phyloP scores from a whole-genome alignment of 2,113 vertebrate genomes.

The Psettodes erumei region DNA sequence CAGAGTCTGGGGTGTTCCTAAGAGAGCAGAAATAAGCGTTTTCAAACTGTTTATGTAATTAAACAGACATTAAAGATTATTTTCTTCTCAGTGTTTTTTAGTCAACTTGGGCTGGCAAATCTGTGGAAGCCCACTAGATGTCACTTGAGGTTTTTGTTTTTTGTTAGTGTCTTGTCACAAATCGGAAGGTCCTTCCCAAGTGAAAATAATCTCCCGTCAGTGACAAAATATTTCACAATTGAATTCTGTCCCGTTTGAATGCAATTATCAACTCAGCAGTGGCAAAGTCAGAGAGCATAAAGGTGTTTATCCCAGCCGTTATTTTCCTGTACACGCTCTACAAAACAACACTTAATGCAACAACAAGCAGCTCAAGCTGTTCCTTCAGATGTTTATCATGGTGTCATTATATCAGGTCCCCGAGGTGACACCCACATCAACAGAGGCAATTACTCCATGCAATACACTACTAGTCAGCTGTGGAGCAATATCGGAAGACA shows the following conservation, averaged over 20 bases:
- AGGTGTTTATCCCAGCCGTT: constrained; percentile 31
- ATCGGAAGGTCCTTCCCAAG: constrained; percentile 4
- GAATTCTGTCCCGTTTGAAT: constrained; percentile 30
- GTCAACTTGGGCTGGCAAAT: neutral
- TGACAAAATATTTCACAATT: constrained; percentile 32
- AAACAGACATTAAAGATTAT: neutral
- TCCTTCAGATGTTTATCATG: constrained; percentile 57
- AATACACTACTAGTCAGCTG: constrained; percentile 50
- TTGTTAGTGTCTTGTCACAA: neutral
- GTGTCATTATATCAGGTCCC: constrained; percentile 54
- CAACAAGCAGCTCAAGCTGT: constrained; percentile 50
- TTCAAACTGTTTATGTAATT: neutral
- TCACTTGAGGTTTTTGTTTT: constrained; percentile 41
- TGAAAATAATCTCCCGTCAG: constrained; percentile 28
- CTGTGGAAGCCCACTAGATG: constrained; percentile 66
- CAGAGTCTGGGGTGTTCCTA: neutral
- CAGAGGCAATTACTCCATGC: constrained; percentile 59
- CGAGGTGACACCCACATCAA: constrained; percentile 62
- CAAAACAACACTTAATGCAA: constrained; percentile 51
- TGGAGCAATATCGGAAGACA: constrained; percentile 48
- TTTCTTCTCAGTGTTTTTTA: neutral
- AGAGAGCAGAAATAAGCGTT: neutral
- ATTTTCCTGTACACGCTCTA: constrained; percentile 33
- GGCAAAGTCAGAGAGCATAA: constrained; percentile 19
- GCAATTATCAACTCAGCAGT: constrained; percentile 33